phyloP scores from a whole-genome alignment of 2,888 invertebrate genomes.

The Chalcis sispes region DNA sequence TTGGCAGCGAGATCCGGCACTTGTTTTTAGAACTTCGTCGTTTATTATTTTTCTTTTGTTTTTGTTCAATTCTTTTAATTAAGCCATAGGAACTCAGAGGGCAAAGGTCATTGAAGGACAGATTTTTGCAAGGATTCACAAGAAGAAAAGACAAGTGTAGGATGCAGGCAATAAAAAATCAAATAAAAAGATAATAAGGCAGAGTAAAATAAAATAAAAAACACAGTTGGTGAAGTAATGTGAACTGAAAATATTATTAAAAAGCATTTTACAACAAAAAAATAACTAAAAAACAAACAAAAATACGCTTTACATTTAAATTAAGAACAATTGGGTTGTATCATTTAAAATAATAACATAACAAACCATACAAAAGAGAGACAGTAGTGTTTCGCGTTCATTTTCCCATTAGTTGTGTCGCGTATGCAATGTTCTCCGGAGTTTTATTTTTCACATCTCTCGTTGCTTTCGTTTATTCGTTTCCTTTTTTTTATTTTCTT shows the following conservation, averaged over 20 bases:
- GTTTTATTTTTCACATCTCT: slow-evolving; percentile 8
- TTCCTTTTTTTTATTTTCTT: no score
- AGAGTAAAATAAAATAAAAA: slow-evolving; percentile 58
- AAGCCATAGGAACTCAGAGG: slow-evolving; percentile 36
- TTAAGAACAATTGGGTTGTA: slow-evolving; percentile 76
- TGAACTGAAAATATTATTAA: slow-evolving; percentile 77
- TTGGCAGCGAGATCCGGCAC: slow-evolving; percentile 50
- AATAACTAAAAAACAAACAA: slow-evolving; percentile 77
- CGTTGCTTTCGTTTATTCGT: no score
- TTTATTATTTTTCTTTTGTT: slow-evolving; percentile 20
- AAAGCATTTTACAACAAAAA: slow-evolving; percentile 77
- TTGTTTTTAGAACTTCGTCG: slow-evolving; percentile 33
- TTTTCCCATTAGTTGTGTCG: slow-evolving; percentile 52
- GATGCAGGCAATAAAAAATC: slow-evolving; percentile 7
- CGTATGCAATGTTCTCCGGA: slow-evolving; percentile 30
- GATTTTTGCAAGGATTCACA: neutral
- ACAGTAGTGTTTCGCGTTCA: slow-evolving; percentile 60
- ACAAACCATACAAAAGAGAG: slow-evolving; percentile 75
- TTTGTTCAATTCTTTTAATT: no score
- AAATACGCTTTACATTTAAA: slow-evolving; percentile 77
- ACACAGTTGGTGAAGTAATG: slow-evolving; percentile 71
- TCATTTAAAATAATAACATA: slow-evolving; percentile 75
- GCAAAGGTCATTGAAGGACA: no score
- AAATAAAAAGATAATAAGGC: slow-evolving; percentile 34
- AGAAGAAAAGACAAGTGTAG: neutral